Percentiles rank a stretch among this genome's conserved stretches.
These are phyloP conservation scores for Steatocranus sp. DNA, from an alignment of 2,797 vertebrate genomes.

Conservation along the genomic window DNA sequence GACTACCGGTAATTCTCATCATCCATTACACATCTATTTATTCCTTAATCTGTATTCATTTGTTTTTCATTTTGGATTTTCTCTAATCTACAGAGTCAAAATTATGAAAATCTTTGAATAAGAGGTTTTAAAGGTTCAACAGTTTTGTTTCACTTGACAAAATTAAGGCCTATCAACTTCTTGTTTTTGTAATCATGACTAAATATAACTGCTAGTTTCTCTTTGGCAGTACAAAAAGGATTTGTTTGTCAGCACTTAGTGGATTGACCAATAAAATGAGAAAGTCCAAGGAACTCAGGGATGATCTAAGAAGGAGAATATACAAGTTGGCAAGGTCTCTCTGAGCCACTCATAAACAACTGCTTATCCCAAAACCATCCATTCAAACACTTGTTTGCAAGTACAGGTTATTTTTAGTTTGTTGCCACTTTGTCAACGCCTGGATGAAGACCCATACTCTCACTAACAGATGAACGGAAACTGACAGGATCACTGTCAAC, in stretches of 20 bases:
- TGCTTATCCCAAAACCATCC: background rate
- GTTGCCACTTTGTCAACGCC: background rate
- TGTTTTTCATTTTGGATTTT: background rate
- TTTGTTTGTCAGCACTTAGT: background rate
- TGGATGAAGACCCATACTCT: background rate
- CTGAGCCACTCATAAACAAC: background rate
- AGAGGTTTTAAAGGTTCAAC: background rate
- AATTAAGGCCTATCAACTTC: background rate
- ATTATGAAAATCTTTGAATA: background rate
- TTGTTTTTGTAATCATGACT: background rate
- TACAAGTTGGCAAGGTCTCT: background rate
- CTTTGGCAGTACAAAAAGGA: background rate
- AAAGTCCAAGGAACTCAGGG: background rate
- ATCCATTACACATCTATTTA: background rate
- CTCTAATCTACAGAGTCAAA: background rate
- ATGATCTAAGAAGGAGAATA: no score
- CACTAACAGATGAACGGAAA: background rate
- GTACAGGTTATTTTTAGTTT: background rate
- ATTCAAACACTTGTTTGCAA: background rate
- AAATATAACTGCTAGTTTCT: background rate
- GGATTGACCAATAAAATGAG: background rate
- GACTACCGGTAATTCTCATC: background rate
- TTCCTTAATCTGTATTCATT: background rate
- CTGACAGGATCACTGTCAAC: background rate
- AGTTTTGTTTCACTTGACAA: background rate